A percentile compares a stretch with the other conserved stretches of the same genome.
These are phyloP conservation scores for Poeciliopsis presidionis DNA, from an alignment of 2,797 vertebrate species.

Conservation along the genomic window DNA sequence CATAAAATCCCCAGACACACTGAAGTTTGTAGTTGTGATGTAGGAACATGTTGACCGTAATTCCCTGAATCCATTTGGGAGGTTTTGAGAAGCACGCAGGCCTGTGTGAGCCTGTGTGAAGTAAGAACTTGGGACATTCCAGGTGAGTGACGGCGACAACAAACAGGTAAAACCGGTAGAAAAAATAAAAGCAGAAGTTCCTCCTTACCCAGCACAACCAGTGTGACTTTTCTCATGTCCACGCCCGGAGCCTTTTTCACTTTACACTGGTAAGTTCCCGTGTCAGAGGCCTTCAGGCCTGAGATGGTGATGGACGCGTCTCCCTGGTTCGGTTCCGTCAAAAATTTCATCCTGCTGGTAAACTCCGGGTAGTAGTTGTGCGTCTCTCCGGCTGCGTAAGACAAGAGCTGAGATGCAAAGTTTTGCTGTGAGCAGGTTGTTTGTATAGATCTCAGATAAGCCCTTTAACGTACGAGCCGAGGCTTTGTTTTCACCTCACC, in stretches of 20 bases:
- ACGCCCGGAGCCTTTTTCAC: conserved; percentile 90
- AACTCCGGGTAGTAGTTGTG: conserved; percentile 72
- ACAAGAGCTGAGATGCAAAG: conserved; percentile 83
- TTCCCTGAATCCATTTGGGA: neutral
- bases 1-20: neutral
- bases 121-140: conserved; percentile 40
- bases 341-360: conserved; percentile 81
- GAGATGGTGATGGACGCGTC: conserved; percentile 87
- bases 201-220: conserved; percentile 87
- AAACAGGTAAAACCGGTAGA: conserved; percentile 51
- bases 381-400: conserved; percentile 80
- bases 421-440: neutral
- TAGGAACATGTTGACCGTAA: too few species aligned
- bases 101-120: neutral
- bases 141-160: conserved; percentile 4
- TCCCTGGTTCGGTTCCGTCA: conserved; percentile 77
- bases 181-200: conserved; percentile 24
- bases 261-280: conserved; percentile 90
- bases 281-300: conserved; percentile 78
- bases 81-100: neutral
- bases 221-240: conserved; percentile 85
- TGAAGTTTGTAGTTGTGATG: neutral
- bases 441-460: neutral
- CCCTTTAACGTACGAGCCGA: neutral
- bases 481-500: neutral